phyloP scores from a whole-genome alignment of 2,113 vertebrate genomes.

The Pleuronectes platessa region DNA sequence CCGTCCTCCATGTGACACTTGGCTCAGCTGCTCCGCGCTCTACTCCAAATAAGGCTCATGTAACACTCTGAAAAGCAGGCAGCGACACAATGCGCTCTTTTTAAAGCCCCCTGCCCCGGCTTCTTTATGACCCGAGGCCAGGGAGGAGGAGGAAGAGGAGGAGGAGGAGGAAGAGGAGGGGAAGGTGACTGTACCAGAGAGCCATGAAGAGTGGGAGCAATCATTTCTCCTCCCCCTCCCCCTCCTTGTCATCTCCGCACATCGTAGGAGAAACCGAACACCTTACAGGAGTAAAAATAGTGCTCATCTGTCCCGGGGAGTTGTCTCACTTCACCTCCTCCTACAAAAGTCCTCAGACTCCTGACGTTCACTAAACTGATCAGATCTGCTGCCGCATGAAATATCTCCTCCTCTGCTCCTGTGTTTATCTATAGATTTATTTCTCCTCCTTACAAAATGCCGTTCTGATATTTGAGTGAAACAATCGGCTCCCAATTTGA shows the following conservation, averaged over 20 bases:
- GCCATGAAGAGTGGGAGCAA: constrained; percentile 51
- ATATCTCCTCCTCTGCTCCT: not conserved
- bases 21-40: not conserved
- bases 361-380: no score
- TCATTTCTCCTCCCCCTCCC: constrained; percentile 10
- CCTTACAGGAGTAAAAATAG: constrained; percentile 81
- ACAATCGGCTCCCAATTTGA: no score
- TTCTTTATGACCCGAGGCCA: constrained; percentile 39
- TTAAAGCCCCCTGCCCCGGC: constrained; percentile 62
- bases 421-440: no score
- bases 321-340: constrained; percentile 34
- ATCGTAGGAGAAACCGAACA: constrained; percentile 74
- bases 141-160: not conserved
- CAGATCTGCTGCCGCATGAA: not conserved
- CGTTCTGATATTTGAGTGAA: no score
- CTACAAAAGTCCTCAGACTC: constrained; percentile 27
- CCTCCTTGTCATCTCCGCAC: not conserved
- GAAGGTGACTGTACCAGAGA: constrained; percentile 25
- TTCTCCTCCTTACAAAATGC: no score
- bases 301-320: constrained; percentile 76
- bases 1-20: not conserved
- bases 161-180: constrained; percentile 1
- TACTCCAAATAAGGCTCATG: constrained; percentile 75
- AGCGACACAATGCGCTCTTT: constrained; percentile 71
- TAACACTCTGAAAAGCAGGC: constrained; percentile 24